phyloP scores from a whole-genome alignment of 2,113 vertebrate genomes.

The Lagopus muta region DNA sequence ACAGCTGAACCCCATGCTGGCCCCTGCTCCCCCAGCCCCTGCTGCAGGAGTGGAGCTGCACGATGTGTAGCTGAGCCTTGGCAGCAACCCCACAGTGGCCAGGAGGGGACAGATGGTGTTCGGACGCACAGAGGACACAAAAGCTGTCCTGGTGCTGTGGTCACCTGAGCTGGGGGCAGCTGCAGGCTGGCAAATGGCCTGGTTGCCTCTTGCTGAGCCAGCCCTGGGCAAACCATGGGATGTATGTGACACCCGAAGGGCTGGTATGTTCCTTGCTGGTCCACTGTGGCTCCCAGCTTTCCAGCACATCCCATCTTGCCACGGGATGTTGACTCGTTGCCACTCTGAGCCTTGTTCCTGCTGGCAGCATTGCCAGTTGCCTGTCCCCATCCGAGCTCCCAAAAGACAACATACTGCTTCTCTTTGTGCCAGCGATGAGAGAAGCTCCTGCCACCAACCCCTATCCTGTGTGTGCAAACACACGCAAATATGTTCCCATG shows the following conservation, averaged over 20 bases:
- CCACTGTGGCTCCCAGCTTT: neutral
- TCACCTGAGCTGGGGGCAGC: neutral
- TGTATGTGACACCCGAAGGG: neutral
- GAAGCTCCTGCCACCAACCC: neutral
- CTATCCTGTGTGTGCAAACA: neutral
- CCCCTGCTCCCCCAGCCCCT: neutral
- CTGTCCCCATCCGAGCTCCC: neutral
- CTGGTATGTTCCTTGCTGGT: neutral
- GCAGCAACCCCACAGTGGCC: neutral
- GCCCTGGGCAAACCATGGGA: neutral
- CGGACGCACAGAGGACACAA: neutral
- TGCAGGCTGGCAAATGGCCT: neutral
- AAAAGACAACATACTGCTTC: neutral
- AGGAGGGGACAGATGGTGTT: neutral
- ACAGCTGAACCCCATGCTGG: fast-evolving
- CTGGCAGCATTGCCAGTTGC: neutral
- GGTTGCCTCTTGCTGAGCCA: fast-evolving
- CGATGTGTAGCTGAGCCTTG: neutral
- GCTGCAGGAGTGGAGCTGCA: neutral
- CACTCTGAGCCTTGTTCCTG: fast-evolving
- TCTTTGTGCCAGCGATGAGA: neutral
- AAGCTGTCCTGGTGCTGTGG: fast-evolving
- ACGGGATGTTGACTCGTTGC: neutral
- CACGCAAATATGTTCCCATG: neutral
- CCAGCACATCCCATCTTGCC: neutral